phyloP scores from a whole-genome alignment of 35 echinoderm and acorn worm species.

The Strongylocentrotus purpuratus region DNA sequence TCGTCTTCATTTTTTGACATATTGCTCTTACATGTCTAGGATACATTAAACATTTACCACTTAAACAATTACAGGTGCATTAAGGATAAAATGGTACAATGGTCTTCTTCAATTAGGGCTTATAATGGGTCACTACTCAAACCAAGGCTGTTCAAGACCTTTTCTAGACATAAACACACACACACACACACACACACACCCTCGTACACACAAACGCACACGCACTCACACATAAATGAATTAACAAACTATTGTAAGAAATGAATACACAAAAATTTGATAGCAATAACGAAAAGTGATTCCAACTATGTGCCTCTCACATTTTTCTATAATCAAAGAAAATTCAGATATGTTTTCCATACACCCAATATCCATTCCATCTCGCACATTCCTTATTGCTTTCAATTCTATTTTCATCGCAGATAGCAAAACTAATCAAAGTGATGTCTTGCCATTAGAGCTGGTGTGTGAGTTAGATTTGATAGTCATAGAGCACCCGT shows the following conservation, averaged over 20 bases:
- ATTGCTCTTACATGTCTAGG: background rate
- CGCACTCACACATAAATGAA: background rate
- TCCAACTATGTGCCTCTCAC: background rate
- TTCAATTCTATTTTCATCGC: background rate
- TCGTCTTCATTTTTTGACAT: background rate
- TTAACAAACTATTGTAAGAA: background rate
- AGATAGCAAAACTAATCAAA: background rate
- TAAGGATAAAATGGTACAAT: background rate
- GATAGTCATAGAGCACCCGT: background rate
- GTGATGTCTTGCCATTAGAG: background rate
- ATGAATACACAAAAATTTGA: background rate
- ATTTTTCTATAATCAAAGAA: background rate
- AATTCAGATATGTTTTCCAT: background rate
- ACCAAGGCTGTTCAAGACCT: no score
- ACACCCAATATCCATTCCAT: background rate
- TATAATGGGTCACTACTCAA: background rate
- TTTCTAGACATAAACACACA: no score
- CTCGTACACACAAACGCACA: background rate
- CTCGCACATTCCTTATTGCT: background rate
- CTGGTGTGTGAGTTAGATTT: background rate
- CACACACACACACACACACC: no score
- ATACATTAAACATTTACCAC: background rate
- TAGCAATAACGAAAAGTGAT: background rate
- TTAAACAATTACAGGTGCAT: background rate
- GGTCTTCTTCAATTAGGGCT: background rate